These are phyloP conservation scores for Phaenicophaeus curvirostris DNA, from an alignment of 2,797 vertebrate genomes.

Conservation along the genomic window DNA sequence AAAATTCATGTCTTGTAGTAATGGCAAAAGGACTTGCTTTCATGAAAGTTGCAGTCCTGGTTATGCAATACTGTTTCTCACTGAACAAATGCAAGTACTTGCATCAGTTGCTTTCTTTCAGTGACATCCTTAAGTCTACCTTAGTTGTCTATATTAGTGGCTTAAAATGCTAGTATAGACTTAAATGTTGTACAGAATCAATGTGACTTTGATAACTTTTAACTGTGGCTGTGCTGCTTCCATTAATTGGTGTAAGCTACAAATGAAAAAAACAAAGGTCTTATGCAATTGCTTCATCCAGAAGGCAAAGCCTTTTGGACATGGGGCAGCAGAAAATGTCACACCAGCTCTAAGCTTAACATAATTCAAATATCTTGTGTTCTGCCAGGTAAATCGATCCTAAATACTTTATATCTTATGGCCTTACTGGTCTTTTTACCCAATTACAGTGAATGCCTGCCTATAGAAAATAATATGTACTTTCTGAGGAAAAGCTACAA, in stretches of 20 bases:
- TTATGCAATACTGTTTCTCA: not conserved
- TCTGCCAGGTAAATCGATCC: not conserved
- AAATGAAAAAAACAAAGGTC: not conserved
- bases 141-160: not conserved
- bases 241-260: not conserved
- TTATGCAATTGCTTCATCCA: not conserved
- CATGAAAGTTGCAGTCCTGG: not conserved
- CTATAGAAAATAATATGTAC: not conserved
- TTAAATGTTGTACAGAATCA: not conserved
- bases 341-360: not conserved
- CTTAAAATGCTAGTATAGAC: not conserved
- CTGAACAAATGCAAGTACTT: not conserved
- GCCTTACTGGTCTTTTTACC: not conserved
- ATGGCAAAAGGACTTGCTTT: not conserved
- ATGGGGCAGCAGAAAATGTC: not conserved
- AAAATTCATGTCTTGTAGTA: not conserved
- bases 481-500: not conserved
- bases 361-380: not conserved
- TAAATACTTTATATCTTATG: not conserved
- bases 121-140: not conserved
- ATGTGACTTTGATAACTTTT: not conserved
- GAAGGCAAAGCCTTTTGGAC: not conserved
- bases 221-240: not conserved
- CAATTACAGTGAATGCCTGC: not conserved
- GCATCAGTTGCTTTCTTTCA: conserved; percentile 1